These are phyloP conservation scores for Troides aeacus DNA, from an alignment of 2,888 invertebrate genomes.

Conservation along the genomic window DNA sequence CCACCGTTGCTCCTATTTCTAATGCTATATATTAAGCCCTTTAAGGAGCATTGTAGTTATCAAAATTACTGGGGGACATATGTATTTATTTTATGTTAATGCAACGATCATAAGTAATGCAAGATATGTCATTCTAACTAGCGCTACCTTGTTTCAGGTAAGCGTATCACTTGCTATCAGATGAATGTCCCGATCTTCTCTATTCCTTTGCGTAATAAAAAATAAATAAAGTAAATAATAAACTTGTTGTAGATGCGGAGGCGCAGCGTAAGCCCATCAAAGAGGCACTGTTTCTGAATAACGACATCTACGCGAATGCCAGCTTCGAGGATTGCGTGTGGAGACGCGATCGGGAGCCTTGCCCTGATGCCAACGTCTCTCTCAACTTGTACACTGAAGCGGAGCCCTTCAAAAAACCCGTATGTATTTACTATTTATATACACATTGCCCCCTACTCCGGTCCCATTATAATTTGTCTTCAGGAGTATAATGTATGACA, in stretches of 20 bases:
- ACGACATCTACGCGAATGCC: constrained; percentile 77
- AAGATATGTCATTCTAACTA: too few species aligned
- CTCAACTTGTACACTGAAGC: constrained; percentile 83
- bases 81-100: too few species aligned
- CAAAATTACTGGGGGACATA: too few species aligned
- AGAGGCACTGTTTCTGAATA: constrained; percentile 82
- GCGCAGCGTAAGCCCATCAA: constrained; percentile 76
- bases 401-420: constrained; percentile 70
- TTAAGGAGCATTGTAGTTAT: too few species aligned
- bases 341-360: constrained; percentile 84
- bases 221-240: not conserved
- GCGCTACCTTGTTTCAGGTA: too few species aligned
- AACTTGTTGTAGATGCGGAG: constrained; percentile 32
- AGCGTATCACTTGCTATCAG: too few species aligned
- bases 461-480: too few species aligned
- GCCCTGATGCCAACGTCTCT: constrained; percentile 85
- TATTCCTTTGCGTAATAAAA: not conserved
- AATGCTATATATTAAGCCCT: too few species aligned
- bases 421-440: constrained; percentile 45
- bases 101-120: too few species aligned
- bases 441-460: too few species aligned
- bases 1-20: too few species aligned
- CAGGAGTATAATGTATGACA: too few species aligned
- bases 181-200: not conserved
- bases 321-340: constrained; percentile 85